Evolutionary conservation across 2,113 vertebrate species (phyloP).

Genomic region (Lipophrys pholis): DNA sequence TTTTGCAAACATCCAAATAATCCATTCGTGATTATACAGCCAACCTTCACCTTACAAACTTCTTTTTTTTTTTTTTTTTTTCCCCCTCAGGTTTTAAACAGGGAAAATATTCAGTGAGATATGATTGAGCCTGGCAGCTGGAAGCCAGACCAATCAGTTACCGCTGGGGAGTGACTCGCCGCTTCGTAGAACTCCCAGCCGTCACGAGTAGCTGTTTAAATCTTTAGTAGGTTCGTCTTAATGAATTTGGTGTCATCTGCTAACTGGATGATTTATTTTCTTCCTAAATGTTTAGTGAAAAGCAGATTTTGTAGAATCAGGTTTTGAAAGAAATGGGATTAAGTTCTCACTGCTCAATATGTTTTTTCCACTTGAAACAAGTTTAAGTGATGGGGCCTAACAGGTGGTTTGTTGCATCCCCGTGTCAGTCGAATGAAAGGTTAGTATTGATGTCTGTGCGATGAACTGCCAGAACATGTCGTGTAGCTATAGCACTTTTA

Average conservation of each 20-base stretch:
- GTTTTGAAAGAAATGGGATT: neutral
- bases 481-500: neutral
- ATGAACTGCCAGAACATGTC: neutral
- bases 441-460: too few relatives aligned
- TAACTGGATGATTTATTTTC: neutral
- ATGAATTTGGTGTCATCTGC: neutral
- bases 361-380: neutral
- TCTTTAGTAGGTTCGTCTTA: neutral
- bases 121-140: conserved; percentile 53
- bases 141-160: conserved; percentile 42
- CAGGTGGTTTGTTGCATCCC: neutral
- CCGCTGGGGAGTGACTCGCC: conserved; percentile 16
- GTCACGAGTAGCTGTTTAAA: conserved; percentile 16
- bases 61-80: conserved; percentile 3
- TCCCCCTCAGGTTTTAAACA: conserved; percentile 16
- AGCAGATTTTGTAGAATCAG: neutral
- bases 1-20: too few relatives aligned
- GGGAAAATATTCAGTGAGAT: conserved; percentile 35
- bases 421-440: neutral
- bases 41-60: neutral
- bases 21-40: neutral
- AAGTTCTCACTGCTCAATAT: neutral
- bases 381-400: neutral
- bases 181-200: conserved; percentile 5
- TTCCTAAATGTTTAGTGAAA: neutral